Evolutionary conservation across 2,888 invertebrate species (phyloP), one percentile per base, ranked within the genome.

Genomic region (Cantharis rustica): DNA sequence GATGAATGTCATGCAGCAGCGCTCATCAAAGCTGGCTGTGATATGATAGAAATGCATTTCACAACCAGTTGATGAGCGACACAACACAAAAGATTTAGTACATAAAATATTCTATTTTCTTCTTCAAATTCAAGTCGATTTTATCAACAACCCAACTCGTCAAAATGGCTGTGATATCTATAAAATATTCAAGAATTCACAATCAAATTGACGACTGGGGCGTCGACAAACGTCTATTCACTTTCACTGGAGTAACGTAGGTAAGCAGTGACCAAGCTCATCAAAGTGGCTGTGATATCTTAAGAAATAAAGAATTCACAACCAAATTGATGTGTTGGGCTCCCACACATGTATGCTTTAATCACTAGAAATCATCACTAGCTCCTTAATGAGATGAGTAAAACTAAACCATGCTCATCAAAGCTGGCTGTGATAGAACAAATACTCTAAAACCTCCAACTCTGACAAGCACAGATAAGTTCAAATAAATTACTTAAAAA

Each of bases 1-100:
- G 71, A 15, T 69, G 73, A 61, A 27, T 47, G 69, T 11, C 16
- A 61, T 88, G 88, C 87, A 89, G 88, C 89, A 88, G 85, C 95
- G 96, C 96, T 96, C 96, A 96, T 96, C 96, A 96, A 97, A 96
- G 96, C 97, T 96, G 96, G 96, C 96, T 97, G 96, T 96, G 96
- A 96, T 96, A 96, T 95, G 95, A 90, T 85, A 84, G 86, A 84
- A 85, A 86, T 87, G 84, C 95, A 96, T 92, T 93, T 92, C 90
- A 95, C 96, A 95, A 90, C 95, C 95, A 95, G 94, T 95, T 96
- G 95, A 96, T 92, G 95, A 95, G 95, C 90, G 91, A 89, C 90
- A 90, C 89, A 85, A 83, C 84, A 82, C 73, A 80, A 81, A 80
- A 80, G 72, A 68, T 61, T 17, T 69, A n/a, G n/a, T 4, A 13